Conservation (phyloP, 2,113 vertebrate species). For the Pomatostomus ruficeps region DNA sequence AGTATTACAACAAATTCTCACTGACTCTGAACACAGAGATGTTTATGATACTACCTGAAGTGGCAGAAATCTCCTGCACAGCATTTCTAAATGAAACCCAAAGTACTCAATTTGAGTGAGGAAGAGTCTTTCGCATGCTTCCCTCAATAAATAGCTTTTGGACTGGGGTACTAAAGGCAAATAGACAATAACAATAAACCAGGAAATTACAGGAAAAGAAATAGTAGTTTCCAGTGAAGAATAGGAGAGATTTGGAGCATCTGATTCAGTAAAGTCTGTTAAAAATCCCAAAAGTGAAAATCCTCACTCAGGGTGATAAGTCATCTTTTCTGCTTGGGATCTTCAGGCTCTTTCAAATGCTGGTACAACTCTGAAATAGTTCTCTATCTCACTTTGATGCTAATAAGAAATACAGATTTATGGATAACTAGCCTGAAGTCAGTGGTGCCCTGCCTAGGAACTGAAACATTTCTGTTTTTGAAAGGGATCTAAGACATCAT, state of each 20-base stretch:
- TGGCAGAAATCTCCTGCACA: not conserved
- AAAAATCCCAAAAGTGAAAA: not conserved
- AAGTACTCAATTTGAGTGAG: not conserved
- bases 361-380: not conserved
- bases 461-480: not conserved
- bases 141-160: not conserved
- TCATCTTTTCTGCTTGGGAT: not conserved
- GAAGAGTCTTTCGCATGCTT: not conserved
- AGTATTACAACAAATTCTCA: not conserved
- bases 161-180: not conserved
- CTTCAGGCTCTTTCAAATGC: not conserved
- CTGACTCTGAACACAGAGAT: not conserved
- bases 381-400: not conserved
- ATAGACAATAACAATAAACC: not conserved
- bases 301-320: not conserved
- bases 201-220: not conserved
- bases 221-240: not conserved
- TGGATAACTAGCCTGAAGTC: not conserved
- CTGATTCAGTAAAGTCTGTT: not conserved
- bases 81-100: not conserved
- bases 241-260: not conserved
- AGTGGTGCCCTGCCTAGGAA: not conserved
- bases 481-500: not conserved
- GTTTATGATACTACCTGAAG: not conserved
- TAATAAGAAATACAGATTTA: not conserved